Evolutionary conservation across 2,888 invertebrate genomes (phyloP).

Genomic region (Hesperia comma): DNA sequence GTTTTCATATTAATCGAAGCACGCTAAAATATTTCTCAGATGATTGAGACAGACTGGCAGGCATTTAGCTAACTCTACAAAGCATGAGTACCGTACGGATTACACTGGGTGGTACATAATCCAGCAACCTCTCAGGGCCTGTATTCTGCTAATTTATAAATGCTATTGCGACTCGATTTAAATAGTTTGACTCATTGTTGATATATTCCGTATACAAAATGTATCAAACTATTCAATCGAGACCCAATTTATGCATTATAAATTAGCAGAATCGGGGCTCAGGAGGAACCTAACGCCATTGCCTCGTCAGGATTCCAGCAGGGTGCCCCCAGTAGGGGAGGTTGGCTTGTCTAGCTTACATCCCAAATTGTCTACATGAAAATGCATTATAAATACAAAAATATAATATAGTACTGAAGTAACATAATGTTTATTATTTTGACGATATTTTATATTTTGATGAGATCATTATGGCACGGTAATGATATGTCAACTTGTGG

Average conservation of each 20-base stretch:
- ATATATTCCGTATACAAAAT: no score
- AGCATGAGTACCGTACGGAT: background rate
- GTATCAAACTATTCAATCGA: no score
- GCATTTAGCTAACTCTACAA: no score
- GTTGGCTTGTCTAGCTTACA: background rate
- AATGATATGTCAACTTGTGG: background rate
- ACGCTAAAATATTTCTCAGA: no score
- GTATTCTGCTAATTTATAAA: no score
- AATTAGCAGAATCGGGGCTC: no score
- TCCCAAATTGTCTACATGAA: background rate
- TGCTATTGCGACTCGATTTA: no score
- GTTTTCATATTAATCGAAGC: background rate
- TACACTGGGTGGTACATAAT: background rate
- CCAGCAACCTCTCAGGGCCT: background rate
- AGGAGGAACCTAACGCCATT: no score
- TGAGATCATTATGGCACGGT: slow-evolving; percentile 3
- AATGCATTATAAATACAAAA: slow-evolving; percentile 7
- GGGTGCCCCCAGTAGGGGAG: background rate
- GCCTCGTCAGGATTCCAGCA: background rate
- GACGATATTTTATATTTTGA: background rate
- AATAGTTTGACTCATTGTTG: no score
- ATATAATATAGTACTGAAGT: slow-evolving; percentile 13
- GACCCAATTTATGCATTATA: no score
- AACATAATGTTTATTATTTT: slow-evolving; percentile 48
- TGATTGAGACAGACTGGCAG: no score